Percentiles rank a stretch among this genome's conserved stretches.
phyloP scores from a whole-genome alignment of 2,888 invertebrate genomes.

The Euspilapteryx auroguttella region DNA sequence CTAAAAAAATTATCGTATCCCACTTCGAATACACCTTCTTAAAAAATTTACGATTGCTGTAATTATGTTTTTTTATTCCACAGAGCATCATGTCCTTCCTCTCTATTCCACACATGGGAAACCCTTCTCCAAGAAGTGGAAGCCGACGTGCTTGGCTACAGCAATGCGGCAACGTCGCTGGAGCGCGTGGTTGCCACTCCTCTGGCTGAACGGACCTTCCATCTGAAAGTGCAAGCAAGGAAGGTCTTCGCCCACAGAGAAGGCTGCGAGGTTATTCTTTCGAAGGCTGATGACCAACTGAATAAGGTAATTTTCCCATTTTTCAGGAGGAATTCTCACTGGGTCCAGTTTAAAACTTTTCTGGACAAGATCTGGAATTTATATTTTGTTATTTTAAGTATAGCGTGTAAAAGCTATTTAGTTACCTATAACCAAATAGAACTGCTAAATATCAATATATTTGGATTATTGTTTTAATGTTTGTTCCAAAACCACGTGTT shows the following conservation, averaged over 20 bases:
- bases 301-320: conserved; percentile 24
- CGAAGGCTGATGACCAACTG: conserved; percentile 71
- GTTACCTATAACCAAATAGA: too few relatives aligned
- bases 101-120: conserved; percentile 90
- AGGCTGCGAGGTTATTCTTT: conserved; percentile 84
- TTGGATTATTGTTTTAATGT: too few relatives aligned
- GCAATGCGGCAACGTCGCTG: conserved; percentile 80
- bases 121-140: conserved; percentile 88
- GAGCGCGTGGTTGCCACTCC: conserved; percentile 79
- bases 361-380: too few relatives aligned
- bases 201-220: conserved; percentile 83
- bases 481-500: too few relatives aligned
- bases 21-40: too few relatives aligned
- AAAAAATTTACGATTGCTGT: too few relatives aligned
- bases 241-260: conserved; percentile 90
- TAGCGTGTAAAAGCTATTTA: too few relatives aligned
- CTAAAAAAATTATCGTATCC: too few relatives aligned
- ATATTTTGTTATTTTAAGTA: too few relatives aligned
- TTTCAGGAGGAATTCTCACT: too few relatives aligned
- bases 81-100: conserved; percentile 76
- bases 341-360: too few relatives aligned
- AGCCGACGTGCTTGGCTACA: conserved; percentile 83
- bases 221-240: conserved; percentile 87
- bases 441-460: too few relatives aligned
- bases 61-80: conserved; percentile 9